A percentile compares a stretch with the other conserved stretches of the same genome.
These are phyloP conservation scores for Molorchus minor DNA, from an alignment of 2,888 invertebrate genomes.

Conservation along the genomic window DNA sequence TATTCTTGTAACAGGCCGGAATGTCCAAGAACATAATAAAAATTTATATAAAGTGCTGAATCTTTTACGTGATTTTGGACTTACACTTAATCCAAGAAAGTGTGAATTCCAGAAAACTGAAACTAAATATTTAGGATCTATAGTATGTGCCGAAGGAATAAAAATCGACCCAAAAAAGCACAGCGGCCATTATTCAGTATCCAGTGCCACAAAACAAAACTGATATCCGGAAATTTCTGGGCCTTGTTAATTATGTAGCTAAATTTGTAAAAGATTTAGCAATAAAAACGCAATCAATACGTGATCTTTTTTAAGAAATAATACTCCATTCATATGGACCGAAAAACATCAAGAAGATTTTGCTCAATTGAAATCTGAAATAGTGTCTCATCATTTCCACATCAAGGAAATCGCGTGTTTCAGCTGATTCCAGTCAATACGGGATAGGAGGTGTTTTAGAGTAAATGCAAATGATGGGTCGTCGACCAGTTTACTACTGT, in stretches of 20 bases:
- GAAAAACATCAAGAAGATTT: background rate
- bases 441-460: background rate
- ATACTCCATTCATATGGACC: background rate
- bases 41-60: background rate
- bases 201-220: no score
- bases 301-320: background rate
- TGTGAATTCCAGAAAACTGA: background rate
- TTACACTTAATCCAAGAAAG: background rate
- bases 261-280: background rate
- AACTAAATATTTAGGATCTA: background rate
- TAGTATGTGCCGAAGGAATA: background rate
- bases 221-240: background rate
- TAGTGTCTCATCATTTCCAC: background rate
- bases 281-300: background rate
- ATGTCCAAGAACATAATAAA: background rate
- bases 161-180: background rate
- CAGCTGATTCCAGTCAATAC: background rate
- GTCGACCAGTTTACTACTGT: background rate
- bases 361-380: background rate
- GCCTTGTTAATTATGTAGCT: background rate
- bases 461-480: background rate
- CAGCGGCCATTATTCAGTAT: background rate
- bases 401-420: no score
- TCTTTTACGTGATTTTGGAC: background rate
- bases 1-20: background rate